Conservation (phyloP, 2,888 invertebrate species). For the Platycheirus albimanus region DNA sequence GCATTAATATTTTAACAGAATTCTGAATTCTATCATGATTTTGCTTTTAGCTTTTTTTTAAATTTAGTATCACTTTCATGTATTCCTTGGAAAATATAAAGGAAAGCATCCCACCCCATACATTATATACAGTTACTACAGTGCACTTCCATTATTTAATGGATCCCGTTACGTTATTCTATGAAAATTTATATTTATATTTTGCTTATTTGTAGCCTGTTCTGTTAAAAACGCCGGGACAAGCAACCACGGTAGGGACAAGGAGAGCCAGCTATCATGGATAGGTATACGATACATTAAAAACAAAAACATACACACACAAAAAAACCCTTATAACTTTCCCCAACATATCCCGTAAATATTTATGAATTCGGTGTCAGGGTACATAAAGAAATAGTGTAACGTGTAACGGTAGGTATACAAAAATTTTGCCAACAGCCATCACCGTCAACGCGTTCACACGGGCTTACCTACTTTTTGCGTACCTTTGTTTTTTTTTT, state of each 20-base stretch:
- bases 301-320: too few species aligned
- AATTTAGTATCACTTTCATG: neutral
- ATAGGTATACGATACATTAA: too few species aligned
- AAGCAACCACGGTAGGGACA: too few species aligned
- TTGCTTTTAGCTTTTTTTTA: too few species aligned
- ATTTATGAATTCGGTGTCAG: constrained; percentile 55
- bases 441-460: constrained; percentile 49
- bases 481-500: neutral
- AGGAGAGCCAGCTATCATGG: too few species aligned
- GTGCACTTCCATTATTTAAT: constrained; percentile 22
- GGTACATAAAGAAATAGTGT: constrained; percentile 50
- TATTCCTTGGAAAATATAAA: neutral
- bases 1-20: too few species aligned
- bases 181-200: constrained; percentile 12
- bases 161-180: constrained; percentile 12
- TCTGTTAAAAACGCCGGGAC: too few species aligned
- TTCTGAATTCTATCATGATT: too few species aligned
- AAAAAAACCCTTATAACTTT: constrained; percentile 33
- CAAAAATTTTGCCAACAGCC: constrained; percentile 37
- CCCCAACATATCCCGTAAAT: constrained; percentile 44
- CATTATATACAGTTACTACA: neutral
- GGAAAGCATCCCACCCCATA: neutral
- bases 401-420: too few species aligned
- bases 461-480: constrained; percentile 25
- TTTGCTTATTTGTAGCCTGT: neutral